These are phyloP conservation scores for Drosophila baimaii DNA, from an alignment of 1,140 invertebrate species.

Conservation along the genomic window DNA sequence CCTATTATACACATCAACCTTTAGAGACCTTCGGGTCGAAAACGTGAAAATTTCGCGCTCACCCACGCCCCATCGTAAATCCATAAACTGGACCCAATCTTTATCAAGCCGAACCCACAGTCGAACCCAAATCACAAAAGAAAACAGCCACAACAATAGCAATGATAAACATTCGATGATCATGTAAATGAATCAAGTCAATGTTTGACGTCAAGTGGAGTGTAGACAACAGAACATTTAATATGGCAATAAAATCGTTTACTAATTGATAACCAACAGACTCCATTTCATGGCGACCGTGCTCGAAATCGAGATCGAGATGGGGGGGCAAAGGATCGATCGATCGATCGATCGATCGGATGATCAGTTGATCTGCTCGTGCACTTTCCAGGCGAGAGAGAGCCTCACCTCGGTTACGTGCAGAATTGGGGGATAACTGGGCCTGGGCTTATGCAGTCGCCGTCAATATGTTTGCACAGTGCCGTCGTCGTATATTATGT, in stretches of 20 bases:
- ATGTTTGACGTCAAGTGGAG: slow-evolving; percentile 66
- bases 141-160: slow-evolving; percentile 15
- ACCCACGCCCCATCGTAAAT: slow-evolving; percentile 17
- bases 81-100: slow-evolving; percentile 41
- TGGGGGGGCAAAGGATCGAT: slow-evolving; percentile 33
- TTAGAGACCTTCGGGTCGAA: background rate
- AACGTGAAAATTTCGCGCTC: slow-evolving; percentile 10
- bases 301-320: background rate
- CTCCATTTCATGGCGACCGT: slow-evolving; percentile 6
- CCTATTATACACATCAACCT: too few relatives aligned
- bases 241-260: slow-evolving; percentile 68
- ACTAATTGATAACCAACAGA: slow-evolving; percentile 64
- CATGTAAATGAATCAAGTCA: slow-evolving; percentile 70
- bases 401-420: slow-evolving; percentile 27
- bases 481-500: slow-evolving; percentile 38
- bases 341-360: background rate
- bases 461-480: background rate
- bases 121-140: slow-evolving; percentile 22
- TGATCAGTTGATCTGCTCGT: slow-evolving; percentile 11
- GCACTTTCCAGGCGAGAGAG: background rate
- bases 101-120: slow-evolving; percentile 37
- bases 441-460: slow-evolving; percentile 1
- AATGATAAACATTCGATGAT: slow-evolving; percentile 56
- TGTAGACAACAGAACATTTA: slow-evolving; percentile 76
- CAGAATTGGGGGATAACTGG: slow-evolving; percentile 28